phyloP scores from a whole-genome alignment of 2,797 vertebrate genomes.

The Intellagama lesueurii region DNA sequence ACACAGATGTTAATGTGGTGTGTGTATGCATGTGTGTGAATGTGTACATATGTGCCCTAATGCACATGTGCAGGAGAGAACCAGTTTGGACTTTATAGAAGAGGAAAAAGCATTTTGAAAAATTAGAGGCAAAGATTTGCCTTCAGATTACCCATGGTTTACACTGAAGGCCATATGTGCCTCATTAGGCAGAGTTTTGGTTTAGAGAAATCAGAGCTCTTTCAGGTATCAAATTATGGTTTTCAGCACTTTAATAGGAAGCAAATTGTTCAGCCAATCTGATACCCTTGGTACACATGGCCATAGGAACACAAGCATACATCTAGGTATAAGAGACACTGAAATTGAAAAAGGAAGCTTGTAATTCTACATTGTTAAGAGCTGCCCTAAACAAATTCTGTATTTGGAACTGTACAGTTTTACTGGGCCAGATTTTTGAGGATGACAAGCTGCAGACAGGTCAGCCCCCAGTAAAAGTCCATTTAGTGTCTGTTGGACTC shows the following conservation, averaged over 20 bases:
- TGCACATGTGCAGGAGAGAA: neutral
- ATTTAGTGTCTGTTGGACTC: neutral
- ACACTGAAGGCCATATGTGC: neutral
- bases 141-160: neutral
- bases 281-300: neutral
- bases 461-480: neutral
- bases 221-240: conserved; percentile 19
- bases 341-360: neutral
- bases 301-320: neutral
- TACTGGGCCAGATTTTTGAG: neutral
- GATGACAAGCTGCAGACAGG: neutral
- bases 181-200: neutral
- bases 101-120: neutral
- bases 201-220: neutral
- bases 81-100: neutral
- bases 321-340: neutral
- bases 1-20: neutral
- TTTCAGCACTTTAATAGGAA: conserved; percentile 23
- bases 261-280: conserved; percentile 10
- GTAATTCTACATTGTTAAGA: neutral
- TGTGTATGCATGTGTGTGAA: no score
- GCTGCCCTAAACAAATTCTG: neutral
- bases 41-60: no score
- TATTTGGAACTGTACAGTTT: neutral
- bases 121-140: conserved; percentile 11